Percentiles rank a stretch among this genome's conserved stretches.
Conservation (phyloP, 2,113 vertebrate genomes). For the Himantopus leucocephalus region DNA sequence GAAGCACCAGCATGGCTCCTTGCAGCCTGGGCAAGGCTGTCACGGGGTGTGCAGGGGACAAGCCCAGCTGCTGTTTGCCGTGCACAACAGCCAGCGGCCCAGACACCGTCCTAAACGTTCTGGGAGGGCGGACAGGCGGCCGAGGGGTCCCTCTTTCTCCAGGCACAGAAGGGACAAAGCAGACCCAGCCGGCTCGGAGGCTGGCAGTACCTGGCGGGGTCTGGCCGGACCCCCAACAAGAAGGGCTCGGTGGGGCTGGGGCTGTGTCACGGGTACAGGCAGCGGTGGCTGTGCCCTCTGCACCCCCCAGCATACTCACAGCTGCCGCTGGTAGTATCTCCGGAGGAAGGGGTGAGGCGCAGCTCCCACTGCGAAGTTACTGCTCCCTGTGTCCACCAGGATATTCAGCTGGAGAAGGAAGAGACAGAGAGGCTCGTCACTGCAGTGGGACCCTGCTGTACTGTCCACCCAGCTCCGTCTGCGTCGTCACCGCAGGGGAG, state of each 20-base stretch:
- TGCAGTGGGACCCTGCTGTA: not conserved
- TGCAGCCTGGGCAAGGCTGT: not conserved
- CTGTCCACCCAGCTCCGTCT: accelerated
- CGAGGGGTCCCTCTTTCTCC: not conserved
- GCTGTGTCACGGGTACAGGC: accelerated
- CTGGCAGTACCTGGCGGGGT: not conserved
- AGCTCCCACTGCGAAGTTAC: slow-evolving; percentile 97
- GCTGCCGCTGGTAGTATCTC: slow-evolving; percentile 92
- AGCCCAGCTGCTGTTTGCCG: not conserved
- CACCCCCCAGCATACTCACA: slow-evolving; percentile 78
- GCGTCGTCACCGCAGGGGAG: not conserved
- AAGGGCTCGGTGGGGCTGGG: not conserved
- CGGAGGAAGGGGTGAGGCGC: slow-evolving; percentile 91
- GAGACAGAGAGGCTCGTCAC: not conserved
- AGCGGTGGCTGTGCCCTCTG: not conserved
- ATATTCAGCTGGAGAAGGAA: slow-evolving; percentile 87
- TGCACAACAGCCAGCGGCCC: not conserved
- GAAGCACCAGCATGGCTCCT: not conserved
- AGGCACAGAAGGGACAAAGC: not conserved
- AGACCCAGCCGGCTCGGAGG: not conserved
- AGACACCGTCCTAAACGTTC: not conserved
- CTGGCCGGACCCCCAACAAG: not conserved
- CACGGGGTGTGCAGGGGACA: not conserved
- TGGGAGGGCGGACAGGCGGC: not conserved
- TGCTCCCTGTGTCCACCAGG: slow-evolving; percentile 97